phyloP scores from a whole-genome alignment of 2,888 invertebrate genomes.

The Adela reaumurella region DNA sequence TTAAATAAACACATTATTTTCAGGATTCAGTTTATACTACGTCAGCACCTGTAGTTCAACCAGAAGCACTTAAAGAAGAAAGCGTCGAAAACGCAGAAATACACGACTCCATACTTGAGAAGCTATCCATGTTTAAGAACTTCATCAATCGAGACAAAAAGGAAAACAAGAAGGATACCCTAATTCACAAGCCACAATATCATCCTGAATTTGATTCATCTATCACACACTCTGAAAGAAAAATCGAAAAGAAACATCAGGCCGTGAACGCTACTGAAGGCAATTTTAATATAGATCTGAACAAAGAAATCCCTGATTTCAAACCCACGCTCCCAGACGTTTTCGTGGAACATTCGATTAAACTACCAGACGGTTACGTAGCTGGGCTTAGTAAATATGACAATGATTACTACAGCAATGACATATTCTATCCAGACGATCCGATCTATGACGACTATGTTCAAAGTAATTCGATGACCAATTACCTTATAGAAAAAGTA shows the following conservation, averaged over 20 bases:
- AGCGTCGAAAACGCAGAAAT: conserved; percentile 23
- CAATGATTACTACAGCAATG: conserved; percentile 23
- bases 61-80: background rate
- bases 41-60: no score
- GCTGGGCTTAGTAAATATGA: conserved; percentile 22
- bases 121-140: conserved; percentile 37
- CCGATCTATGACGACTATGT: conserved; percentile 45
- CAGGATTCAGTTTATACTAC: no score
- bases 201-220: conserved; percentile 35
- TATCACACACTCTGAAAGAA: conserved; percentile 28
- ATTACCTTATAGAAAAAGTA: conserved; percentile 47
- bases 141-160: conserved; percentile 14
- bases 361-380: conserved; percentile 26
- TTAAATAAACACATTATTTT: no score
- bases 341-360: conserved; percentile 18
- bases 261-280: conserved; percentile 18
- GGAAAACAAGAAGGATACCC: conserved; percentile 13
- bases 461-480: conserved; percentile 43
- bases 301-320: conserved; percentile 24
- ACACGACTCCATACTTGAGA: conserved; percentile 27
- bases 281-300: conserved; percentile 2
- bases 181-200: conserved; percentile 31
- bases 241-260: conserved; percentile 42
- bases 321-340: conserved; percentile 34
- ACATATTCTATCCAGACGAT: conserved; percentile 40